Percentiles rank a stretch among this genome's conserved stretches.
These are phyloP conservation scores for Microchrysa polita DNA, from an alignment of 2,888 invertebrate genomes.

Conservation along the genomic window DNA sequence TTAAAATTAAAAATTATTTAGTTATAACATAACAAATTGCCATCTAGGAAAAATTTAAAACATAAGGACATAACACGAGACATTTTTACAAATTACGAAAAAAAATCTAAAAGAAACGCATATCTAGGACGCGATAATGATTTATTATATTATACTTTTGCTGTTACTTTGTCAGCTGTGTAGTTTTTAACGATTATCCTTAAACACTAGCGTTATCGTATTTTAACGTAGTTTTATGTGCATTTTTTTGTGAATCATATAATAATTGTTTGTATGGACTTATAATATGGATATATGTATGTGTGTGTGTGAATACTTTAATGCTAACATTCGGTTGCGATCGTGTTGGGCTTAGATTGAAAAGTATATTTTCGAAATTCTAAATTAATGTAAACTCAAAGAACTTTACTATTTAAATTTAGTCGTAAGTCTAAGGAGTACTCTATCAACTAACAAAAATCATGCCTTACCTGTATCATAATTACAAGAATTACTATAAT, in stretches of 20 bases:
- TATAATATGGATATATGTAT: too few species aligned
- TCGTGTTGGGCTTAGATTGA: neutral
- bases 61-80: neutral
- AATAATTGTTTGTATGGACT: neutral
- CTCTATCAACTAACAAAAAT: neutral
- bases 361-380: neutral
- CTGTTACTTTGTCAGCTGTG: neutral
- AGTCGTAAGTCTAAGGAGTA: too few species aligned
- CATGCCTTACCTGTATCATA: slow-evolving; percentile 2
- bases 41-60: neutral
- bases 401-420: too few species aligned
- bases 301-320: slow-evolving; percentile 34
- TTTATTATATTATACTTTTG: too few species aligned
- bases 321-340: slow-evolving; percentile 6
- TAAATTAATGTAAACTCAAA: too few species aligned
- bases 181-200: neutral
- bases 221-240: too few species aligned
- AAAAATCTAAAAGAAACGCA: neutral
- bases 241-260: slow-evolving; percentile 25
- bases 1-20: neutral
- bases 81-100: neutral
- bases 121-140: slow-evolving; percentile 13
- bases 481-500: neutral
- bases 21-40: neutral
- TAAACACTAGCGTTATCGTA: slow-evolving; percentile 19